Conservation (phyloP, 2,797 vertebrate species). For the Onychomys leucogaster region DNA sequence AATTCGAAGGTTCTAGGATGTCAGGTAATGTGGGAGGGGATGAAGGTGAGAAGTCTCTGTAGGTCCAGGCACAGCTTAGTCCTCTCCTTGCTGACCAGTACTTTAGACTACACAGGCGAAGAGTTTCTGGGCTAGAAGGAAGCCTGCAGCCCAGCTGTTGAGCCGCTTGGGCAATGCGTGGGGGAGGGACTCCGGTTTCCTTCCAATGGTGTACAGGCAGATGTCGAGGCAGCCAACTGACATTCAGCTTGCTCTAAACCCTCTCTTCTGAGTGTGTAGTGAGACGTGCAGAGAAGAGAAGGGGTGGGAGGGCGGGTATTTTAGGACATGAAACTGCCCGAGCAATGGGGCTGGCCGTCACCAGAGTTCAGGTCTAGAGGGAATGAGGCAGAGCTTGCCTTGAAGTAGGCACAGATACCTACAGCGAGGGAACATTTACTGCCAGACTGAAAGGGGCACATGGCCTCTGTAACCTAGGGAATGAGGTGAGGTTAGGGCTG, state of each 20-base stretch:
- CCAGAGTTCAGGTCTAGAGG: not conserved
- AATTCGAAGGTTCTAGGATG: conserved; percentile 29
- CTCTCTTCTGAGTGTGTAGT: not conserved
- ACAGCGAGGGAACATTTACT: not conserved
- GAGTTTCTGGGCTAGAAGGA: not conserved
- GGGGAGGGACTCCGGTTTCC: not conserved
- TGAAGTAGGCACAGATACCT: not conserved
- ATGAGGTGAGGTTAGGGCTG: not conserved
- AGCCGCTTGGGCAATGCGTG: not conserved
- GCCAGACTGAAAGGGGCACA: not conserved
- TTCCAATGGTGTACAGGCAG: not conserved
- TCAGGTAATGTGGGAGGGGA: conserved; percentile 9
- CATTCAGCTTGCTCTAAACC: not conserved
- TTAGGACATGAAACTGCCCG: not conserved
- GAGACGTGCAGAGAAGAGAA: not conserved
- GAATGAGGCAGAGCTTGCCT: not conserved
- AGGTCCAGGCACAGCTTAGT: not conserved
- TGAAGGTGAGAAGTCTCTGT: not conserved
- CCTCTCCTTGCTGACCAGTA: not conserved
- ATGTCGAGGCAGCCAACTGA: not conserved
- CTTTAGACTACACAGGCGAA: not conserved
- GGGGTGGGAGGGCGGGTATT: not conserved
- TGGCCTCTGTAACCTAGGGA: not conserved
- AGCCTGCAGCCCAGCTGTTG: not conserved
- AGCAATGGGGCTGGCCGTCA: not conserved